Evolutionary conservation across 2,888 invertebrate genomes (phyloP).

Genomic region (Heliconius sara): DNA sequence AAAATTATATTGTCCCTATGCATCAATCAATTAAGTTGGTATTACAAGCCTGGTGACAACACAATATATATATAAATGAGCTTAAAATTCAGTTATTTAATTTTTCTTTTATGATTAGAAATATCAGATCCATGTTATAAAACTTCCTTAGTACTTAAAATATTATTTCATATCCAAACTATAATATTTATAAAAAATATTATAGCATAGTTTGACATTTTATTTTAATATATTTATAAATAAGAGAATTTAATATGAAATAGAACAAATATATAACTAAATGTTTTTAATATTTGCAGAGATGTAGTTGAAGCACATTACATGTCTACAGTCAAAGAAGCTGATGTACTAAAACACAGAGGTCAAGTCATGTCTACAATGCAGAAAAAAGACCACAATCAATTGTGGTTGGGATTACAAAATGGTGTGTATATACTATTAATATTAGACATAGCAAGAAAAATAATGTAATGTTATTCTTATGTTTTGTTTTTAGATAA

Average conservation of each 20-base stretch:
- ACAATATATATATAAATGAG: too few relatives aligned
- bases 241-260: neutral
- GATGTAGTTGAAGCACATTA: constrained; percentile 97
- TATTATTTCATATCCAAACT: too few relatives aligned
- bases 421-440: constrained; percentile 86
- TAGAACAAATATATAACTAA: neutral
- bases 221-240: too few relatives aligned
- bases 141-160: too few relatives aligned
- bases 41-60: too few relatives aligned
- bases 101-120: too few relatives aligned
- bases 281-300: constrained; percentile 69
- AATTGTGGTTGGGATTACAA: constrained; percentile 96
- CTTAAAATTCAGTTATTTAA: too few relatives aligned
- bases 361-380: constrained; percentile 94
- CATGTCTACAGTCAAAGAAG: constrained; percentile 98
- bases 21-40: too few relatives aligned
- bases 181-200: too few relatives aligned
- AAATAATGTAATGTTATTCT: neutral
- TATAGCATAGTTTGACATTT: too few relatives aligned
- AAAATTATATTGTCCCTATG: too few relatives aligned
- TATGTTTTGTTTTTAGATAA: constrained; percentile 85
- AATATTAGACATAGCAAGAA: neutral
- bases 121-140: too few relatives aligned
- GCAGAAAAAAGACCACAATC: constrained; percentile 98
- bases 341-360: constrained; percentile 98